Evolutionary conservation across 2,888 invertebrate genomes (phyloP), one percentile per base, ranked within the genome.

Genomic region (Cyclophora punctaria): DNA sequence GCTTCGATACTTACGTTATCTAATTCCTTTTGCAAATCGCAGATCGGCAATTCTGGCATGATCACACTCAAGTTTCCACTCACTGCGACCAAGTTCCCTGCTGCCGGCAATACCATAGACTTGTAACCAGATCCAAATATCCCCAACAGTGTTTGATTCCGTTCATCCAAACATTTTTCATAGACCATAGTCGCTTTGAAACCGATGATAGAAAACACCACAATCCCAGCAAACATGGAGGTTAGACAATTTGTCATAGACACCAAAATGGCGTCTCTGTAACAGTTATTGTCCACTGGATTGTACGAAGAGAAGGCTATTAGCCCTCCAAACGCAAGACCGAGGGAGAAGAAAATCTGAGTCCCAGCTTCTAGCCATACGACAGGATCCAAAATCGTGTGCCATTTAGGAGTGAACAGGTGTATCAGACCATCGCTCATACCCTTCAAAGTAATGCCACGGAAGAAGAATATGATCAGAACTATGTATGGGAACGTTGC

Each of bases 281-380:
- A 97, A 78, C 97, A 98, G 81, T 98, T 98, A 79, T 98, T 98
- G 75, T 98, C 97, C 2, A 97, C 96, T 0, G 98, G 97, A 82
- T 98, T 98, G 84, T 98, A 98, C 0, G 98, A 98, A 0, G 96
- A 96, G 75, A 98, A 98, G 0, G 98, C 98, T 56, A 98, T 98
- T 41, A 98, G 89, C 5, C 98, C 98, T 6, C 98, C 98, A 67
- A 98, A 98, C 1, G 98, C 98, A 47, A 98, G 85, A 5, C 98
- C 98, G 55, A 98, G 90, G 0, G 98, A 98, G 83, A 98, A 98
- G 88, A 98, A 98, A 67, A 98, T 98, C 80, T 98, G 98, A 0
- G 98, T 98, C 2, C 98, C 98, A 0, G 98, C 98, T 84, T 98
- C 98, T 49, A 98, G 83, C 98, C 98, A 98, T 0, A 98, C 98